A percentile compares a stretch with the other conserved stretches of the same genome.
These are phyloP conservation scores for Neoniphon sammara DNA, from an alignment of 2,797 vertebrate species.

Conservation along the genomic window DNA sequence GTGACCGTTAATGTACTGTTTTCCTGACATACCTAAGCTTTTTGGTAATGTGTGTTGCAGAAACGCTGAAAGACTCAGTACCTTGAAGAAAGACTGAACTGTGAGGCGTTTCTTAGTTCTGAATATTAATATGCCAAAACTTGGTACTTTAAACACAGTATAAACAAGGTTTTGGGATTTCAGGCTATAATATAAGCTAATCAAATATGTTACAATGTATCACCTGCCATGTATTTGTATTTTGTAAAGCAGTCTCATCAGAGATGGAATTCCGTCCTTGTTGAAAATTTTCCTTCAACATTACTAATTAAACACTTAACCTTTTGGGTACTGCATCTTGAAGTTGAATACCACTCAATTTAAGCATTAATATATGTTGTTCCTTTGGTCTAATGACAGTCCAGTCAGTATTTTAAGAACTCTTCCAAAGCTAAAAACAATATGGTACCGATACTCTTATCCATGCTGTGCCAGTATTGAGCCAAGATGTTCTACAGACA, in stretches of 20 bases:
- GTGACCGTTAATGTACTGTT: slow-evolving; percentile 6
- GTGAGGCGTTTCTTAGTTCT: background rate
- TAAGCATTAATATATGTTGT: no score
- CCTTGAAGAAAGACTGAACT: background rate
- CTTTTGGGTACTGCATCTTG: slow-evolving; percentile 47
- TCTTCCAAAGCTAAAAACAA: no score
- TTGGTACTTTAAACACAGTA: slow-evolving; percentile 12
- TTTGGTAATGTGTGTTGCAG: slow-evolving; percentile 25
- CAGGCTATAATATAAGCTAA: slow-evolving; percentile 28
- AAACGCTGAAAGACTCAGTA: slow-evolving; percentile 25
- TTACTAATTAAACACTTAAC: slow-evolving; percentile 8
- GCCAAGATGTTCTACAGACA: no score
- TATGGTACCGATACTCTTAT: no score
- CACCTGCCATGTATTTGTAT: slow-evolving; percentile 4
- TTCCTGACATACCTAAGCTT: background rate
- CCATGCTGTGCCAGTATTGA: no score
- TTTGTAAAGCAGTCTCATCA: slow-evolving; percentile 10
- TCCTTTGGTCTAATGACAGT: no score
- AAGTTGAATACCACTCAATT: background rate
- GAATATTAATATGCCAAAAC: background rate
- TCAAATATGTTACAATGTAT: slow-evolving; percentile 11
- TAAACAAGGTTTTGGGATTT: background rate
- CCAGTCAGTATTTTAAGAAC: no score
- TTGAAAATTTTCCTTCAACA: slow-evolving; percentile 39
- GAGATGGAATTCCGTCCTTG: slow-evolving; percentile 27